Evolutionary conservation across 2,888 invertebrate genomes (phyloP).

Genomic region (Zele albiditarsus): DNA sequence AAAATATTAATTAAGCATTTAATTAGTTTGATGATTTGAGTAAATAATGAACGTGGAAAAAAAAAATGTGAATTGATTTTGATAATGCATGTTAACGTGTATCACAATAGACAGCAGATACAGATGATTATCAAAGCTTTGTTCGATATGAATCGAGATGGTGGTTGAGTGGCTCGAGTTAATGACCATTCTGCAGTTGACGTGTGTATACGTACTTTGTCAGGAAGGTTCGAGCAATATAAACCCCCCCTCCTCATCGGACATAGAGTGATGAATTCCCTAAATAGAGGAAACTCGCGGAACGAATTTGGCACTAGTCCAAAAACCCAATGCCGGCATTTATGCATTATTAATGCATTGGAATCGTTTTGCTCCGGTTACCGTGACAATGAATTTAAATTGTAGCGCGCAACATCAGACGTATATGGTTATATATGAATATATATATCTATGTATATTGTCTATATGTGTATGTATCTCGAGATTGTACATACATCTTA

Average conservation of each 20-base stretch:
- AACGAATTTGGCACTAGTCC: slow-evolving; percentile 57
- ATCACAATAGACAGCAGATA: background rate
- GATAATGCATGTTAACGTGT: background rate
- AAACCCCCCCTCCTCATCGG: slow-evolving; percentile 6
- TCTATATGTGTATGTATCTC: background rate
- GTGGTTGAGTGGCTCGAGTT: slow-evolving; percentile 49
- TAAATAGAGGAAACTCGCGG: slow-evolving; percentile 62
- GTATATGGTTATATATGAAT: background rate
- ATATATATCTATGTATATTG: background rate
- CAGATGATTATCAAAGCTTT: slow-evolving; percentile 18
- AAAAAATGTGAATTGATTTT: slow-evolving; percentile 1
- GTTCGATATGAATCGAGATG: slow-evolving; percentile 51
- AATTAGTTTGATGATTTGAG: background rate
- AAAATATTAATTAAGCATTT: background rate
- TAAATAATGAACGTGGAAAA: background rate
- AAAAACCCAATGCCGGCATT: slow-evolving; percentile 63
- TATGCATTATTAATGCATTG: slow-evolving; percentile 69
- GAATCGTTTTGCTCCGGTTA: slow-evolving; percentile 63
- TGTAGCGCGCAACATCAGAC: slow-evolving; percentile 40
- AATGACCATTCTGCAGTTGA: slow-evolving; percentile 52
- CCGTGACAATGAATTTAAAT: slow-evolving; percentile 59
- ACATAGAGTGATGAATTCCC: slow-evolving; percentile 62
- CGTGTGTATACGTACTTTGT: slow-evolving; percentile 52
- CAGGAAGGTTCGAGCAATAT: slow-evolving; percentile 36
- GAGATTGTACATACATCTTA: background rate